A percentile compares a stretch with the other conserved stretches of the same genome.
These are phyloP conservation scores for Diadegma fenestrale DNA, from an alignment of 2,888 invertebrate species.

Conservation along the genomic window DNA sequence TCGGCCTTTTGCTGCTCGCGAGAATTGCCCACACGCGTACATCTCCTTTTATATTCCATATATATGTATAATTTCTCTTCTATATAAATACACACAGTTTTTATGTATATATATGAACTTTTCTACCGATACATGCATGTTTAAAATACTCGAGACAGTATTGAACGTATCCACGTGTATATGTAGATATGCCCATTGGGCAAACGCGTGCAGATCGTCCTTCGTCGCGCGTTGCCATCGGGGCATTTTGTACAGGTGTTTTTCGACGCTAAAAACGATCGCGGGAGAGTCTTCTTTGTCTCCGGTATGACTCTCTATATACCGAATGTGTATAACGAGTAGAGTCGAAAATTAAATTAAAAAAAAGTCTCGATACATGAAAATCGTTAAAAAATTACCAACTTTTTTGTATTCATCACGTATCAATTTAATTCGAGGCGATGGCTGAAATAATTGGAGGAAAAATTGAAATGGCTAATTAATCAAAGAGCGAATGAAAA, in stretches of 20 bases:
- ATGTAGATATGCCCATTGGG: constrained; percentile 50
- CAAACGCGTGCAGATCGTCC: constrained; percentile 62
- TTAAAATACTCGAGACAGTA: not conserved
- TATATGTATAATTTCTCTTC: constrained; percentile 1
- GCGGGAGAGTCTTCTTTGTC: constrained; percentile 47
- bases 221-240: constrained; percentile 57
- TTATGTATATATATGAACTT: not conserved
- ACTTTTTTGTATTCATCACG: too few relatives aligned
- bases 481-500: not conserved
- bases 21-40: constrained; percentile 67
- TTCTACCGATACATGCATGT: not conserved
- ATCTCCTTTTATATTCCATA: constrained; percentile 21
- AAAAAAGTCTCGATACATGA: too few relatives aligned
- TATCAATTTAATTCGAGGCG: not conserved
- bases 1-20: constrained; percentile 55
- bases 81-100: not conserved
- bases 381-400: not conserved
- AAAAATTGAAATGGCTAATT: not conserved
- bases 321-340: not conserved
- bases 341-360: not conserved
- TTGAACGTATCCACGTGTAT: not conserved
- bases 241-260: constrained; percentile 61
- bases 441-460: not conserved
- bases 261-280: constrained; percentile 45
- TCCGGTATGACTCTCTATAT: constrained; percentile 1